phyloP scores from a whole-genome alignment of 2,797 vertebrate genomes.

The Spinus pinus region DNA sequence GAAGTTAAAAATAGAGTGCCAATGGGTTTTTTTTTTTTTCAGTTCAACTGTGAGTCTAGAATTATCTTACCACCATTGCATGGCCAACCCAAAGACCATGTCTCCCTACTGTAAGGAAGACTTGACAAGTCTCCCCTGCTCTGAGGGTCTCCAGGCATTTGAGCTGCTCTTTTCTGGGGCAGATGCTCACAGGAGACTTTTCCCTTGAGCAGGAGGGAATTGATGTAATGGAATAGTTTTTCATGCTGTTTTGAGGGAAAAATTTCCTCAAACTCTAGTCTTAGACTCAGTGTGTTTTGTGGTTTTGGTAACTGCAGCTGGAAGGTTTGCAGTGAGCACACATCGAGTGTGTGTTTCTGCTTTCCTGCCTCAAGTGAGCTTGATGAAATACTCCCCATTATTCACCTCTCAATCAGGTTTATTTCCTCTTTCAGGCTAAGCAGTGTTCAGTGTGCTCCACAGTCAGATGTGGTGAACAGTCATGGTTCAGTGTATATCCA shows the following conservation, averaged over 20 bases:
- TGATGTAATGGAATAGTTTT: neutral
- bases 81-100: neutral
- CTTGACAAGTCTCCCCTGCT: neutral
- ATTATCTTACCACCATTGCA: neutral
- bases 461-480: neutral
- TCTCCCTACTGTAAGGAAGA: neutral
- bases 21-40: neutral
- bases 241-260: neutral
- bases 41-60: neutral
- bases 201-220: neutral
- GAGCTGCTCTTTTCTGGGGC: neutral
- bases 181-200: neutral
- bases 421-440: neutral
- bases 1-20: neutral
- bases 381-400: neutral
- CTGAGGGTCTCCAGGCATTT: neutral
- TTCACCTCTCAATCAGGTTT: neutral
- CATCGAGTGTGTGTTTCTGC: neutral
- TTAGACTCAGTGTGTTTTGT: neutral
- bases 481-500: neutral
- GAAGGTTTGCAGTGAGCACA: neutral
- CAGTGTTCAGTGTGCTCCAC: neutral
- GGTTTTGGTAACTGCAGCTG: neutral
- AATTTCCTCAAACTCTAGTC: neutral
- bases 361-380: neutral